These are phyloP conservation scores for Rhinogobius similis DNA, from an alignment of 2,113 vertebrate genomes.

Conservation along the genomic window DNA sequence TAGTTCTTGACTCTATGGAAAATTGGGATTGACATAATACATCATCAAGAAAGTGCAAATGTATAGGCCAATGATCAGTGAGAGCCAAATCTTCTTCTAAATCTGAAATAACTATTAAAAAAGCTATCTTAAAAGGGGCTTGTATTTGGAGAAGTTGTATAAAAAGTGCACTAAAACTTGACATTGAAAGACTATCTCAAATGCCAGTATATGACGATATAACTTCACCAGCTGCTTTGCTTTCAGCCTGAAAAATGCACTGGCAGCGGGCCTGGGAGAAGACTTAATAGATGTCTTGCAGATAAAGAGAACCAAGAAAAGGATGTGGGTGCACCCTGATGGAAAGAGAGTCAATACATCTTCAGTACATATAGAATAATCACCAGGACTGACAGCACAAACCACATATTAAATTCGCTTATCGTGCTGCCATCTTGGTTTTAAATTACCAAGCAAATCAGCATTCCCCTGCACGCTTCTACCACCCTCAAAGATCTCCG, in stretches of 20 bases:
- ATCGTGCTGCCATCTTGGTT: constrained; percentile 14
- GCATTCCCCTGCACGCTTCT: constrained; percentile 22
- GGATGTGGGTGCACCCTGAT: constrained; percentile 19
- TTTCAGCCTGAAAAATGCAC: constrained; percentile 4
- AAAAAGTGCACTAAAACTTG: constrained; percentile 7
- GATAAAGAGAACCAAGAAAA: constrained; percentile 7
- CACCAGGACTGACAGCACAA: constrained; percentile 34
- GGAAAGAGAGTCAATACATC: constrained; percentile 36
- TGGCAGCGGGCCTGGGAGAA: constrained; percentile 4
- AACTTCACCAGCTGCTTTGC: constrained; percentile 4
- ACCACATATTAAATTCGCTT: constrained; percentile 36
- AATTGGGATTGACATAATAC: too few species aligned
- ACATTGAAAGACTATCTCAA: neutral
- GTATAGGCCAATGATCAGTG: neutral
- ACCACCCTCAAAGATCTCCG: constrained; percentile 15
- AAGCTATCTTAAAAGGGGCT: neutral
- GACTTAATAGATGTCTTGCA: constrained; percentile 32
- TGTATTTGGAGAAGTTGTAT: neutral
- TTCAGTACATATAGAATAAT: constrained; percentile 39
- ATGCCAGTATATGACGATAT: constrained; percentile 24
- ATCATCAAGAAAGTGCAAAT: neutral
- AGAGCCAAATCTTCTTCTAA: neutral
- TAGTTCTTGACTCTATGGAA: too few species aligned
- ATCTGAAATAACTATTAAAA: neutral
- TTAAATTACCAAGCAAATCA: constrained; percentile 26